Evolutionary conservation across 2,113 vertebrate genomes (phyloP), one percentile per base, ranked within the genome.

Genomic region (Brachypodius melanocephalos): DNA sequence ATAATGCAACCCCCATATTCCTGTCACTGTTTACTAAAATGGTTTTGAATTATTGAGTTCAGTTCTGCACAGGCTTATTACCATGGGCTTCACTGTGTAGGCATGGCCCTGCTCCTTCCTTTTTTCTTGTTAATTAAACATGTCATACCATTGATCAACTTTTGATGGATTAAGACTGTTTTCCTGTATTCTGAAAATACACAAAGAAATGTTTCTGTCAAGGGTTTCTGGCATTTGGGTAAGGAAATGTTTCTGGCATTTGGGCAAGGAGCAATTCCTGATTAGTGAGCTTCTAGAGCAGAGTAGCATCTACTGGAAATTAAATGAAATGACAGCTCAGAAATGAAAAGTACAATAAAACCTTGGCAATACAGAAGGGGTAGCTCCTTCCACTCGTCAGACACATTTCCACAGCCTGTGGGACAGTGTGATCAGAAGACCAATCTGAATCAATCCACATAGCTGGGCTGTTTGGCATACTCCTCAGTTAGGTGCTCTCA

Each of bases 291-390:
- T 49, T 88, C 79, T 82, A 80, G 88, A 73, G 58, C 59, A 91
- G 52, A 85, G 57, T 68, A 88, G 81, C 74, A 87, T 87, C 49
- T 93, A 88, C 95, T 92, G 90, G 85, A 77, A 80, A 67, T 62
- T 24, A 48, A 89, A 66, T 10, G 59, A 69, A 92, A 93, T 93
- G 57, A 96, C 81, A 91, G 90, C 67, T 89, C 49, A 11, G 32
- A 43, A 68, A 48, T 71, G 24, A 58, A 82, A 93, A 74, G 61
- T 6, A 5, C 45, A 59, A 29, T 16, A 26, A 77, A 77, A 55
- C 13, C 32, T 36, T 57, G 51, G 55, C 40, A 55, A 13, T 48
- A 4, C 28, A 46, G 29, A 66, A 55, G 24, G 92, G 61, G 51
- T 32, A 48, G 71, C 89, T 89, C 43, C 61, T 88, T 15, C 45